These are phyloP conservation scores for Mythimna loreyi DNA, from an alignment of 2,888 invertebrate species.

Conservation along the genomic window DNA sequence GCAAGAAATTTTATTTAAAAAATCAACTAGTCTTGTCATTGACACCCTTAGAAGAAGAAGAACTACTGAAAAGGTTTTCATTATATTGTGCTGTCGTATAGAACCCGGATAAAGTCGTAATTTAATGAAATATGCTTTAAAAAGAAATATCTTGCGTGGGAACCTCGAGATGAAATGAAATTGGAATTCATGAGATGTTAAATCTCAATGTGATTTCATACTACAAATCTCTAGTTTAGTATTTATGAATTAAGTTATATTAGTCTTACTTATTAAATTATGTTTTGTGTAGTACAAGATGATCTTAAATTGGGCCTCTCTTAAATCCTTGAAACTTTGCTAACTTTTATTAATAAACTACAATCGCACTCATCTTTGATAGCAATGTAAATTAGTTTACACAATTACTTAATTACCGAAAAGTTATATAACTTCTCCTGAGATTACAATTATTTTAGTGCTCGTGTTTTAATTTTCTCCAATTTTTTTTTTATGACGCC, in stretches of 20 bases:
- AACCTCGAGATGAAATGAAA: neutral
- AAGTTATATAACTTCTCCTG: conserved; percentile 9
- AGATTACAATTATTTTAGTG: neutral
- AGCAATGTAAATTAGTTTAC: neutral
- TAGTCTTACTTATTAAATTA: neutral
- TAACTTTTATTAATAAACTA: conserved; percentile 10
- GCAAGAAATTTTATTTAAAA: too few relatives aligned
- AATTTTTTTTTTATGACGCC: too few relatives aligned
- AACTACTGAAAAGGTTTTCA: conserved; percentile 13
- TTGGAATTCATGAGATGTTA: neutral
- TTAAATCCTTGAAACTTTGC: neutral
- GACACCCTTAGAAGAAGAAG: too few relatives aligned
- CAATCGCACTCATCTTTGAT: neutral
- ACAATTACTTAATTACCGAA: neutral
- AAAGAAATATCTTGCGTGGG: neutral
- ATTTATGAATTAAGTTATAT: neutral
- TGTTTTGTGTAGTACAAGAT: neutral
- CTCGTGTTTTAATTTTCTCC: neutral
- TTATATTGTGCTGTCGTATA: conserved; percentile 3
- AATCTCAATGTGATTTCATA: neutral
- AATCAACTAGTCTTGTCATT: too few relatives aligned
- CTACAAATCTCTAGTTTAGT: neutral
- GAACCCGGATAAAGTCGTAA: neutral
- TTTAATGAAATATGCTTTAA: neutral
- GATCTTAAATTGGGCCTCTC: too few relatives aligned